phyloP scores from a whole-genome alignment of 2,113 vertebrate genomes.

The Cottus gobio region DNA sequence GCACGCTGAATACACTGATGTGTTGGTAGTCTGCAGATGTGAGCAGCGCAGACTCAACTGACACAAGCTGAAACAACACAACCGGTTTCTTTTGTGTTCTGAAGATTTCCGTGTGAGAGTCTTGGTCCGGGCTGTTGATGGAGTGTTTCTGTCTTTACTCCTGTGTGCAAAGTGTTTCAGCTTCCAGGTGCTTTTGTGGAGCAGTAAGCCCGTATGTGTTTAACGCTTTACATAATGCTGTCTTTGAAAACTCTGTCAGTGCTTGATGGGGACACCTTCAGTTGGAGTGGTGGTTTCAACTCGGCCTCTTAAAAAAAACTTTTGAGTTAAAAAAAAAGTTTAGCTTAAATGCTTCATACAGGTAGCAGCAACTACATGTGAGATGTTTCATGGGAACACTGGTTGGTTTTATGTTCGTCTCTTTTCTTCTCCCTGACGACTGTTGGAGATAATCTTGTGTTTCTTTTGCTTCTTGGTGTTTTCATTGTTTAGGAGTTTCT shows the following conservation, averaged over 20 bases:
- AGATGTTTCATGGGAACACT: not conserved
- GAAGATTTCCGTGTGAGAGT: not conserved
- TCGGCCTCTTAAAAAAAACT: not conserved
- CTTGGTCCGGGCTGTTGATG: slow-evolving; percentile 7
- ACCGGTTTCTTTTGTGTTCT: not conserved
- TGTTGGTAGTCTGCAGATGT: slow-evolving; percentile 29
- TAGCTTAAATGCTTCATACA: not conserved
- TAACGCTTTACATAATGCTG: not conserved
- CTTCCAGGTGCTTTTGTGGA: not conserved
- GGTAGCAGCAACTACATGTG: not conserved
- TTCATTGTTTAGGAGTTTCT: not conserved
- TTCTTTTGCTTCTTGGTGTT: not conserved
- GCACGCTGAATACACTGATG: slow-evolving; percentile 1
- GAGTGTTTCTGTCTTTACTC: slow-evolving; percentile 3
- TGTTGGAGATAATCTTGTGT: not conserved
- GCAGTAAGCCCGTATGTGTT: not conserved
- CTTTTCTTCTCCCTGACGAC: not conserved
- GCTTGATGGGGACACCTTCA: not conserved
- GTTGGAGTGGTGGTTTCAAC: not conserved
- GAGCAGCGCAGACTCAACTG: slow-evolving; percentile 23
- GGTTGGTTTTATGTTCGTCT: not conserved
- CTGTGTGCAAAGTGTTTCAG: slow-evolving; percentile 2
- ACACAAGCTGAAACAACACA: slow-evolving; percentile 25
- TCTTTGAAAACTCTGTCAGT: not conserved
- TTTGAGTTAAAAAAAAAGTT: not conserved